Percentiles rank a stretch among this genome's conserved stretches.
Evolutionary conservation across 2,113 vertebrate genomes (phyloP).

Genomic region (Strix uralensis): DNA sequence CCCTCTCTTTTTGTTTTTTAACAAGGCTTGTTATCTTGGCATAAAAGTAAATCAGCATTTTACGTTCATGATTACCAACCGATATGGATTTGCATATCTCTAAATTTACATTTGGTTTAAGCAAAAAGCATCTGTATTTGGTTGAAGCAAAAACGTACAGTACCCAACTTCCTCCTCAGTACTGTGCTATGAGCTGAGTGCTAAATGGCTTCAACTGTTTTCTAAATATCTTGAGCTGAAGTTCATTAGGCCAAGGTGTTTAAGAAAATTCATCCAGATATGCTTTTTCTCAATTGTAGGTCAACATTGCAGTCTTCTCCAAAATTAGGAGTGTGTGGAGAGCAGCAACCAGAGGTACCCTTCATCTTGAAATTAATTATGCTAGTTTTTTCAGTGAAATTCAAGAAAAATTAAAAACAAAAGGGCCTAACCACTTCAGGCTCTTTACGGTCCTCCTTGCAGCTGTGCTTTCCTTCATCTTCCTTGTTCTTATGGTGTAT

Average conservation of each 20-base stretch:
- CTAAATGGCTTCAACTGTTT: background rate
- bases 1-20: fast-evolving
- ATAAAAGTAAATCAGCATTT: background rate
- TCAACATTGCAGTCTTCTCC: background rate
- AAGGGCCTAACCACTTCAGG: background rate
- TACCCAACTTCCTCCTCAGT: background rate
- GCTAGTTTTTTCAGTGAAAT: background rate
- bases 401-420: background rate
- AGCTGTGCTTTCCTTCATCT: background rate
- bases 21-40: background rate
- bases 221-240: background rate
- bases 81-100: background rate
- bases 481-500: background rate
- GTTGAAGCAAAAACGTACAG: background rate
- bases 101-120: background rate
- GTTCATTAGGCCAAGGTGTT: background rate
- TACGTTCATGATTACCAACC: background rate
- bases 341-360: background rate
- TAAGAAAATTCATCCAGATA: background rate
- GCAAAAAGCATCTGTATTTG: background rate
- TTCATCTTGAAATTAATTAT: background rate
- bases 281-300: background rate
- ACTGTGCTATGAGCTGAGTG: background rate
- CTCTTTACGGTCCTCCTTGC: background rate
- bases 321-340: background rate